Conservation (phyloP, 2,888 invertebrate species). For the Dorcus hopei region DNA sequence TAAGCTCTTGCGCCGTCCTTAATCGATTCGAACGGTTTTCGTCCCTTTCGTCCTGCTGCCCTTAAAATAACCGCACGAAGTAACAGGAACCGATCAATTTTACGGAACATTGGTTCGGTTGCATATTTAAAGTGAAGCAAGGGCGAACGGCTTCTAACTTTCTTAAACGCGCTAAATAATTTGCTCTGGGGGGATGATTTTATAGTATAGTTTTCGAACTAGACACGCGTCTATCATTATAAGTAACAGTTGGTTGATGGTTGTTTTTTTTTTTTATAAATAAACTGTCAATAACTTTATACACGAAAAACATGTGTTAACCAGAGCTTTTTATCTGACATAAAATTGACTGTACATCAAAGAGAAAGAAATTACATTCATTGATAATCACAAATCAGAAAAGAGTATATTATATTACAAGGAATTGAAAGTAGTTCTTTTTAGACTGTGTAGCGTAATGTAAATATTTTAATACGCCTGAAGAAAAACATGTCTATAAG, state of each 20-base stretch:
- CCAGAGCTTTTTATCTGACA: too few species aligned
- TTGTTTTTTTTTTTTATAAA: too few species aligned
- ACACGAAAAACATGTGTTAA: too few species aligned
- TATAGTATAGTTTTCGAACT: neutral
- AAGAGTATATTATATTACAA: too few species aligned
- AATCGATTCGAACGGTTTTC: slow-evolving; percentile 26
- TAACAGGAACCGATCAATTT: slow-evolving; percentile 49
- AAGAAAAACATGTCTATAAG: too few species aligned
- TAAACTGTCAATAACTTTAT: too few species aligned
- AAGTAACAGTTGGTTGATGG: neutral
- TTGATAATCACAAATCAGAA: too few species aligned
- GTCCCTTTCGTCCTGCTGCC: slow-evolving; percentile 13
- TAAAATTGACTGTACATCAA: too few species aligned
- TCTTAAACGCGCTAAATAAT: slow-evolving; percentile 16
- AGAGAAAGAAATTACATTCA: too few species aligned
- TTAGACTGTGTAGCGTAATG: too few species aligned
- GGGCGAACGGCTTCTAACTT: slow-evolving; percentile 21
- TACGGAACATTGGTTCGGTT: slow-evolving; percentile 44
- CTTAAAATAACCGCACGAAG: slow-evolving; percentile 26
- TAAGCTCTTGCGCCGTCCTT: neutral
- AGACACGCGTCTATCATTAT: neutral
- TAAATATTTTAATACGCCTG: too few species aligned
- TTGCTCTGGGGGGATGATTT: slow-evolving; percentile 6
- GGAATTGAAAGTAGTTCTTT: too few species aligned
- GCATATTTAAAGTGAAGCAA: slow-evolving; percentile 30